Evolutionary conservation across 2,113 vertebrate species (phyloP).

Genomic region (Petromus typicus): DNA sequence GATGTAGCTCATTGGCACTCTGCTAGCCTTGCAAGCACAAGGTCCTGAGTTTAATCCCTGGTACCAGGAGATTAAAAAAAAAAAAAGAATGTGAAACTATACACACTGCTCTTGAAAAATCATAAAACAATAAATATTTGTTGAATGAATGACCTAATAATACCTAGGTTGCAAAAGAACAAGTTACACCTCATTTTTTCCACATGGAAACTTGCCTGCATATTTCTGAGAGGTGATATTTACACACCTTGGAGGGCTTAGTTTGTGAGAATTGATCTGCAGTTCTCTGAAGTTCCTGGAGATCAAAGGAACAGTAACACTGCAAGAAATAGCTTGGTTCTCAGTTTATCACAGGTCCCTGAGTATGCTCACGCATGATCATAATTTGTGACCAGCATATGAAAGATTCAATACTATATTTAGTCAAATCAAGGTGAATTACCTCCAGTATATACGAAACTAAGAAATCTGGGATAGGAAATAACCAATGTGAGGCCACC

Average conservation of each 20-base stretch:
- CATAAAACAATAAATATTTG: conserved; percentile 42
- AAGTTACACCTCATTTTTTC: not conserved
- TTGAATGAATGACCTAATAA: conserved; percentile 50
- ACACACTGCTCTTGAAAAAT: not conserved
- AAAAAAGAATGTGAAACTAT: not conserved
- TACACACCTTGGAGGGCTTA: not conserved
- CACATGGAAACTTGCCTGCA: not conserved
- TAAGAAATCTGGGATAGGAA: not conserved
- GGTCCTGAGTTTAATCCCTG: no score
- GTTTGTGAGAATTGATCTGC: not conserved
- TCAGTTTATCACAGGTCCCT: not conserved
- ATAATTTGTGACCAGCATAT: conserved; percentile 30
- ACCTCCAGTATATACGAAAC: no score
- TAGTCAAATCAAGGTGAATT: conserved; percentile 37
- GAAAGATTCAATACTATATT: not conserved
- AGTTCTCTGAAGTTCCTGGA: not conserved
- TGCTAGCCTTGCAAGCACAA: no score
- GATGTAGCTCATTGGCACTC: no score
- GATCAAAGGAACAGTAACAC: not conserved
- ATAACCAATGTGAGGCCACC: not conserved
- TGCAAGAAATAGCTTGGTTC: not conserved
- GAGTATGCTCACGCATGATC: not conserved
- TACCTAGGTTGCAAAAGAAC: not conserved
- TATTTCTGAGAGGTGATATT: not conserved
- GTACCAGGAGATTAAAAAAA: no score